Base-by-base conservation (phyloP, 2,113 vertebrate species). In the Pachyramphus minor region DNA sequence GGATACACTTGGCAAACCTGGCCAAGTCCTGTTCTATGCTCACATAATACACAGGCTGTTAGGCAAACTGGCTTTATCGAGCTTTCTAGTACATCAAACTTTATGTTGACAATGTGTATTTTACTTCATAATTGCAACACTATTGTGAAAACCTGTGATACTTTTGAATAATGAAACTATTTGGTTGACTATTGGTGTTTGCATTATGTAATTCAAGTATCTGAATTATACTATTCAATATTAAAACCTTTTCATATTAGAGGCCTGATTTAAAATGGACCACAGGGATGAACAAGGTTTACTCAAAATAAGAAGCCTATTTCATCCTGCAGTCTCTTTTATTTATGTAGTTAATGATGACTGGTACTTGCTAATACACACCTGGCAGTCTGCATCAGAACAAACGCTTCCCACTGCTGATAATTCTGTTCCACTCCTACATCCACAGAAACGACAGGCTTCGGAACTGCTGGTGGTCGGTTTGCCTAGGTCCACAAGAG, bases 371-470 rank as follows among this genome's bases (percentile, higher is more conserved):
- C 39, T 52, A 71, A 74, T 15, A 88, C 97, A 49, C 90, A 99
- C 99, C 98, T 99, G 99, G 94, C 99, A 99, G 87, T 99, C 99
- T 49, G 98, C 97, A 91, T 99, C 99, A 27, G 99, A 98, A 96
- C 99, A 99, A 85, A 99, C 99, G 1, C 99, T 99, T 59, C 99
- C 99, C 63, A 99, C 99, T 42, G 99, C 98, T 18, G 99, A 99
- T 52, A 99, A 89, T 92, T 99, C 99, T 0, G 99, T 99, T 64
- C 99, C 99, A 52, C 98, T 99, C 95, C 99, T 98, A 42, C 99
- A 99, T 2, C 99, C 99, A 96, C 99, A 99, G 98, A 99, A 99
- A 49, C 99, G 98, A 95, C 99, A 99, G 1, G 99, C 99, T 87
- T 99, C 99, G 2, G 99, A 99, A 96, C 99, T 99, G 96, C 99